Base-by-base conservation (phyloP, 2,888 invertebrate species). In the Diadegma fenestrale region DNA sequence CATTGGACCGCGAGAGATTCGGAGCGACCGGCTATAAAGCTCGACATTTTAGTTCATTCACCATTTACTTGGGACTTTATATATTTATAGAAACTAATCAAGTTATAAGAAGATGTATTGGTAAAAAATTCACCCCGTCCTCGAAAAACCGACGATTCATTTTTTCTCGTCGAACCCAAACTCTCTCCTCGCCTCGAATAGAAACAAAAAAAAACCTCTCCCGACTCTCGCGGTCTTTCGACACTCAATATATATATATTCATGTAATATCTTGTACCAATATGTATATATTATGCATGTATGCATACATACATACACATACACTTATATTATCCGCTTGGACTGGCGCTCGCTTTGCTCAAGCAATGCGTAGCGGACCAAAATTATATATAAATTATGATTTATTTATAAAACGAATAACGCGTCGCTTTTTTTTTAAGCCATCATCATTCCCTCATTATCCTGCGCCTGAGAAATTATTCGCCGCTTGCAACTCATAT, bases 231-330 rank as follows among this genome's bases (percentile, higher is more conserved):
- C 81, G 80, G 84, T 86, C 75, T 79, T 86, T 75, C n/a, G 71
- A 86, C 80, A 78, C 72, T 86, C 69, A 87, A 85, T 82, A 85
- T 84, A 86, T 81, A 75, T 75, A 33, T 33, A 33, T n/a, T 33
- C 33, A 84, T 85, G 84, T 85, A 85, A 87, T 86, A 86, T 82
- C 80, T 82, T 87, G 86, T 87, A 88, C 69, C 86, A 84, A 87
- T 82, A 87, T 87, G 85, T 87, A 87, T 85, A 87, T 86, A 87
- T 79, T 58, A 58, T 58, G 14, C 14, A 58, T 8, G 22, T 26
- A 58, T 58, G 26, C 14, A 51, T 51, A 51, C 17, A 51, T 17
- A 51, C 6, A 51, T 17, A 19, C 19, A 6, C 6, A 51, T 17
- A 51, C 51, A 86, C 75, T 82, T 79, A 84, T 83, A 86, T 77